phyloP scores from a whole-genome alignment of 2,888 invertebrate species.

The Asteroscopus sphinx region DNA sequence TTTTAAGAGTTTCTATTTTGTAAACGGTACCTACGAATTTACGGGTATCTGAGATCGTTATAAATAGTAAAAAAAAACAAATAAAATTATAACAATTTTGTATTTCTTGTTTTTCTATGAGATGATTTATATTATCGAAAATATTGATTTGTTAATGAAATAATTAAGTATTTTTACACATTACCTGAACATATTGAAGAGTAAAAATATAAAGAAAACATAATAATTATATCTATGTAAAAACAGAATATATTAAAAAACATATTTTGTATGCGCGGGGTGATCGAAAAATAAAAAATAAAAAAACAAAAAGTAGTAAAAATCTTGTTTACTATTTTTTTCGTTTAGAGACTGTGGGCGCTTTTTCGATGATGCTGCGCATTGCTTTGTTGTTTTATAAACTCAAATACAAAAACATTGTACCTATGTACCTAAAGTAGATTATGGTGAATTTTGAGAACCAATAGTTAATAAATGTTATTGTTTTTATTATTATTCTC shows the following conservation, averaged over 20 bases:
- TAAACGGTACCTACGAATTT: constrained; percentile 75
- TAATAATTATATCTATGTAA: constrained; percentile 80
- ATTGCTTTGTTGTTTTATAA: constrained; percentile 86
- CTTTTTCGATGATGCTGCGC: constrained; percentile 70
- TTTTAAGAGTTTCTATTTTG: constrained; percentile 83
- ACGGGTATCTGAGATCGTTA: constrained; percentile 72
- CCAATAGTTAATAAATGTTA: constrained; percentile 89
- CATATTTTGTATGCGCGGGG: constrained; percentile 79
- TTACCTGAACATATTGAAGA: constrained; percentile 85
- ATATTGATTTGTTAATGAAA: constrained; percentile 86
- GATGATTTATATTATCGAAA: constrained; percentile 84
- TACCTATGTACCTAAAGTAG: constrained; percentile 89
- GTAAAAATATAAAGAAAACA: constrained; percentile 77
- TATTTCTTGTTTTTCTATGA: constrained; percentile 85
- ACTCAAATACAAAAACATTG: constrained; percentile 83
- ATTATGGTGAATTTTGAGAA: constrained; percentile 82
- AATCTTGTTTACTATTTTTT: constrained; percentile 34
- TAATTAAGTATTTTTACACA: constrained; percentile 89
- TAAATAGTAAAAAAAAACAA: constrained; percentile 63
- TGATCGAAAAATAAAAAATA: constrained; percentile 65
- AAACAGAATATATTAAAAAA: constrained; percentile 81
- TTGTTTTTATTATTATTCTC: constrained; percentile 89
- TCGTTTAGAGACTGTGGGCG: constrained; percentile 33
- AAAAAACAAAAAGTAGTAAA: constrained; percentile 26
- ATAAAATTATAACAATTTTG: constrained; percentile 73